Evolutionary conservation across 2,888 invertebrate species (phyloP).

Genomic region (Lamellibrachia satsuma): DNA sequence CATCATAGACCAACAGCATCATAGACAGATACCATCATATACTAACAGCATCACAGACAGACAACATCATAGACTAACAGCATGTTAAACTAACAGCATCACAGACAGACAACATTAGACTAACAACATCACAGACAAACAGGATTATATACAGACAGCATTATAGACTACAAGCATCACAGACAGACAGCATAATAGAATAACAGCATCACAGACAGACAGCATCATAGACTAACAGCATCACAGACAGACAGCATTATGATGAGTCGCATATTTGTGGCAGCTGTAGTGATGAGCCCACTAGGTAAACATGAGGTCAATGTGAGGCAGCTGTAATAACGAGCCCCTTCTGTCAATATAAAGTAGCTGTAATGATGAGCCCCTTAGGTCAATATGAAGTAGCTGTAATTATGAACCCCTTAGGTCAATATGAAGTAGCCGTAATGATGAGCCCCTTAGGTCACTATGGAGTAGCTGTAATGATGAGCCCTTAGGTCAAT

Average conservation of each 20-base stretch:
- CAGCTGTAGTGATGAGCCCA: background rate
- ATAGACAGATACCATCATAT: background rate
- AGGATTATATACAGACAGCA: background rate
- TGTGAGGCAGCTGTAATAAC: no score
- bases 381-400: no score
- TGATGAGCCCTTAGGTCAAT: no score
- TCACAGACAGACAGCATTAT: background rate
- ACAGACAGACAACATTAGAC: background rate
- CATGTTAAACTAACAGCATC: background rate
- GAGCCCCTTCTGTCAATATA: no score
- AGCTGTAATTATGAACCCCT: no score
- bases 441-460: no score
- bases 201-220: background rate
- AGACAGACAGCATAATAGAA: background rate
- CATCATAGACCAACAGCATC: background rate
- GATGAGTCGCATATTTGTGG: background rate
- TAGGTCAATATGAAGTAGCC: no score
- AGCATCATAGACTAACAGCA: background rate
- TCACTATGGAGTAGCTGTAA: no score
- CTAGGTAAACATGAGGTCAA: no score
- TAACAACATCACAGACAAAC: background rate
- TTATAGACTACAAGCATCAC: background rate
- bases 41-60: background rate
- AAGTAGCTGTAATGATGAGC: no score
- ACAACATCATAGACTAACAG: background rate